Evolutionary conservation across 2,113 vertebrate genomes (phyloP).

Genomic region (Grammomys dolichurus): DNA sequence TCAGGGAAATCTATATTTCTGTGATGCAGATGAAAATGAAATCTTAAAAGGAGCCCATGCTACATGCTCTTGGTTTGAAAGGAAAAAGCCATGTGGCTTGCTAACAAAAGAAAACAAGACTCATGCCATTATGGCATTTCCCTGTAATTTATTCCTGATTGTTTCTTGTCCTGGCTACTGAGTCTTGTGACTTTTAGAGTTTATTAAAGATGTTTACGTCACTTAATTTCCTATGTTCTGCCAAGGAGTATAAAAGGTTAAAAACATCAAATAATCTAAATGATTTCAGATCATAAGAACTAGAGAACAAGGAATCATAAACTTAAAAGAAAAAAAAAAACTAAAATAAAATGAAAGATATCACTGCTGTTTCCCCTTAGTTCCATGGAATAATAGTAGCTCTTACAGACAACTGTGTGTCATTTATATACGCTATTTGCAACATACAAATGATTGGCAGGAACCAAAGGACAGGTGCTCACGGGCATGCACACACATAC

Average conservation of each 20-base stretch:
- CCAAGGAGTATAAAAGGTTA: conserved; percentile 66
- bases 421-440: not conserved
- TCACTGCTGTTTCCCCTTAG: not conserved
- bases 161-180: conserved; percentile 54
- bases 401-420: not conserved
- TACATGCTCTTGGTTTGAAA: conserved; percentile 78
- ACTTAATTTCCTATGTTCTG: conserved; percentile 75
- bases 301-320: conserved; percentile 57
- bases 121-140: conserved; percentile 82
- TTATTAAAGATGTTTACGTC: conserved; percentile 73
- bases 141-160: conserved; percentile 75
- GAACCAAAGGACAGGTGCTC: not conserved
- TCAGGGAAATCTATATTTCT: conserved; percentile 78
- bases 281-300: conserved; percentile 60
- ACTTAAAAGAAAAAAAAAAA: not conserved
- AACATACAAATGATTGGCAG: not conserved
- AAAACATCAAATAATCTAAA: conserved; percentile 69
- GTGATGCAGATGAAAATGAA: conserved; percentile 67
- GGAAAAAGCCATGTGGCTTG: conserved; percentile 78
- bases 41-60: conserved; percentile 81
- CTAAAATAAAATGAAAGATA: conserved; percentile 29
- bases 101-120: conserved; percentile 82
- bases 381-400: not conserved
- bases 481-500: not conserved
- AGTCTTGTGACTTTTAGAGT: conserved; percentile 76